These are phyloP conservation scores for Stictonetta naevosa DNA, from an alignment of 2,113 vertebrate genomes.

Conservation along the genomic window DNA sequence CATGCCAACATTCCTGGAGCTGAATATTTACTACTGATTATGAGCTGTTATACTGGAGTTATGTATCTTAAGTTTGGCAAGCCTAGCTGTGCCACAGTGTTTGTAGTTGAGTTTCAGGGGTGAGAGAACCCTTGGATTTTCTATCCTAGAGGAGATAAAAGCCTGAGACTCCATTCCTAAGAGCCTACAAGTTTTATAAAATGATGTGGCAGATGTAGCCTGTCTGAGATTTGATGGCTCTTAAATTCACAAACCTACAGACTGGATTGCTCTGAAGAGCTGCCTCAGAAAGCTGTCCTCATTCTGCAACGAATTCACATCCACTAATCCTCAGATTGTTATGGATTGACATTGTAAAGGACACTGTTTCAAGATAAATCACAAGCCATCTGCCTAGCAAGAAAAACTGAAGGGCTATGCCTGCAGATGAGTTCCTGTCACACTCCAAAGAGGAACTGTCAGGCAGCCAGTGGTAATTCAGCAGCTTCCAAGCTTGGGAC, in stretches of 20 bases:
- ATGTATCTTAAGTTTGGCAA: neutral
- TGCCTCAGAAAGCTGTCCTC: slow-evolving; percentile 17
- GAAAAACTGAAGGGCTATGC: neutral
- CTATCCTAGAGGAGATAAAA: neutral
- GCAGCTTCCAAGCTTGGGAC: neutral
- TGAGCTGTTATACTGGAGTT: neutral
- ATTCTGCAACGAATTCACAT: neutral
- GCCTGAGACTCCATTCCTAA: neutral
- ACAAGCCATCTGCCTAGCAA: neutral
- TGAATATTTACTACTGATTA: neutral
- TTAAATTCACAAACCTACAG: neutral
- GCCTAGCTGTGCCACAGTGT: neutral
- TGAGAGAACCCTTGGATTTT: neutral
- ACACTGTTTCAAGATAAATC: neutral
- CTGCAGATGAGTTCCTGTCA: neutral
- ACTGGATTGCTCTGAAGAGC: neutral
- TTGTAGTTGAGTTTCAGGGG: neutral
- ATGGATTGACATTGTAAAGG: neutral
- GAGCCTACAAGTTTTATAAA: neutral
- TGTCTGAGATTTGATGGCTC: slow-evolving; percentile 42
- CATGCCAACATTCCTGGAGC: neutral
- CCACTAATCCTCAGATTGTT: neutral
- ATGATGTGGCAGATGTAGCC: slow-evolving; percentile 27
- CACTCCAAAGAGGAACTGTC: neutral
- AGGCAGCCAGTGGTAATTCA: neutral